Evolutionary conservation across 2,888 invertebrate genomes (phyloP).

Genomic region (Apodemia zela): DNA sequence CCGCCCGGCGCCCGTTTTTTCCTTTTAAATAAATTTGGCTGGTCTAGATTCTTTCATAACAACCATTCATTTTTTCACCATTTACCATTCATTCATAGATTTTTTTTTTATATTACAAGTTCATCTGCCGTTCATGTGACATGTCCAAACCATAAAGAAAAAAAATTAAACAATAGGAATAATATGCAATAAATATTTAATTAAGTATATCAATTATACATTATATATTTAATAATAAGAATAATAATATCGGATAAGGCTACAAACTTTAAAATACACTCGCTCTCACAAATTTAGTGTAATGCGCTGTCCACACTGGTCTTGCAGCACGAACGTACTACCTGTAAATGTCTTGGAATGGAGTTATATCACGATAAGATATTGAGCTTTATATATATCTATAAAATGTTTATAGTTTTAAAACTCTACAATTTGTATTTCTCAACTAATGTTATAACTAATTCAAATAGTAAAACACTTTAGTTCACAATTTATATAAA

Average conservation of each 20-base stretch:
- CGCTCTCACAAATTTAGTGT: conserved; percentile 58
- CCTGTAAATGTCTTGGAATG: conserved; percentile 22
- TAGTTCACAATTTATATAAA: background rate
- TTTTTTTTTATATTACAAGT: too few relatives aligned
- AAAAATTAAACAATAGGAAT: background rate
- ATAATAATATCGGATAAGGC: conserved; percentile 64
- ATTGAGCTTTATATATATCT: conserved; percentile 22
- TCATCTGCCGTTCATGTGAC: too few relatives aligned
- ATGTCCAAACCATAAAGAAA: too few relatives aligned
- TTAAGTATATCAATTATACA: conserved; percentile 59
- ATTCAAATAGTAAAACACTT: conserved; percentile 10
- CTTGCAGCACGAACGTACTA: conserved; percentile 23
- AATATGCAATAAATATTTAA: conserved; percentile 72
- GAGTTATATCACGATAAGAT: conserved; percentile 21
- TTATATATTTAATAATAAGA: conserved; percentile 59
- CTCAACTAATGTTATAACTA: background rate
- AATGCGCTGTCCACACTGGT: conserved; percentile 37
- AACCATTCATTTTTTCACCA: too few relatives aligned
- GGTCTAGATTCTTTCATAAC: too few relatives aligned
- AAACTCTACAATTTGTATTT: conserved; percentile 12
- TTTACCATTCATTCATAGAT: too few relatives aligned
- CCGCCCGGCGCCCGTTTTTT: too few relatives aligned
- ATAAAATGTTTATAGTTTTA: conserved; percentile 14
- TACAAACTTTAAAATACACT: conserved; percentile 59
- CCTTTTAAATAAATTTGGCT: too few relatives aligned